A percentile compares a stretch with the other conserved stretches of the same genome.
These are phyloP conservation scores for Stegophylla sp. DNA, from an alignment of 2,888 invertebrate genomes.

Conservation along the genomic window DNA sequence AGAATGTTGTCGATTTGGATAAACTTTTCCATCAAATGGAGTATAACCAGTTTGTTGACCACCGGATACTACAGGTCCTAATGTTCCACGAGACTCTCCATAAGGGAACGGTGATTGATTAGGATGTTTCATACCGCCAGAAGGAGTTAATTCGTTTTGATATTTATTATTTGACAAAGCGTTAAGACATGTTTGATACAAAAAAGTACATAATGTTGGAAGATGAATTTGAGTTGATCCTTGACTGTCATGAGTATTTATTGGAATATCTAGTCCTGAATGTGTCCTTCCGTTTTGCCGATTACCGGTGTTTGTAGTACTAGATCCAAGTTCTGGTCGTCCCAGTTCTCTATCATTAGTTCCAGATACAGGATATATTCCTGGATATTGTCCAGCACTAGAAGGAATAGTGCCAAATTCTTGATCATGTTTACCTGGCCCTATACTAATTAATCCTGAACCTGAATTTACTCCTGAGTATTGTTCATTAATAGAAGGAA, in stretches of 20 bases:
- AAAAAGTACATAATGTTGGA: constrained; percentile 37
- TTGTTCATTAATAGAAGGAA: neutral
- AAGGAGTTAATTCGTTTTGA: neutral
- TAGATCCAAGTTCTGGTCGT: constrained; percentile 28
- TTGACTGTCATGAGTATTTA: neutral
- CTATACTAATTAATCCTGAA: neutral
- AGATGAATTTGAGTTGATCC: neutral
- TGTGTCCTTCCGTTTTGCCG: neutral
- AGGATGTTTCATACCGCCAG: neutral
- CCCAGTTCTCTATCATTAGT: neutral
- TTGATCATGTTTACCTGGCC: neutral
- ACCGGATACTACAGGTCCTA: neutral
- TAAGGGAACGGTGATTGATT: neutral
- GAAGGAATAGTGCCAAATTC: neutral
- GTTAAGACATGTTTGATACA: constrained; percentile 48
- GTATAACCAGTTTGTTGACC: neutral
- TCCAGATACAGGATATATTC: neutral
- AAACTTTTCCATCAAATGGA: neutral
- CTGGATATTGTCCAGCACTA: neutral
- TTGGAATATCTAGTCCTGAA: neutral
- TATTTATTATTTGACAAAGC: constrained; percentile 21
- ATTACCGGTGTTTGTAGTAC: neutral
- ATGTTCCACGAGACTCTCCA: constrained; percentile 23
- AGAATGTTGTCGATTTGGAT: constrained; percentile 32
- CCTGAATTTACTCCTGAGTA: neutral